Evolutionary conservation across 1,140 invertebrate species (phyloP), one percentile per base, ranked within the genome.

Genomic region (Cydia amplana): DNA sequence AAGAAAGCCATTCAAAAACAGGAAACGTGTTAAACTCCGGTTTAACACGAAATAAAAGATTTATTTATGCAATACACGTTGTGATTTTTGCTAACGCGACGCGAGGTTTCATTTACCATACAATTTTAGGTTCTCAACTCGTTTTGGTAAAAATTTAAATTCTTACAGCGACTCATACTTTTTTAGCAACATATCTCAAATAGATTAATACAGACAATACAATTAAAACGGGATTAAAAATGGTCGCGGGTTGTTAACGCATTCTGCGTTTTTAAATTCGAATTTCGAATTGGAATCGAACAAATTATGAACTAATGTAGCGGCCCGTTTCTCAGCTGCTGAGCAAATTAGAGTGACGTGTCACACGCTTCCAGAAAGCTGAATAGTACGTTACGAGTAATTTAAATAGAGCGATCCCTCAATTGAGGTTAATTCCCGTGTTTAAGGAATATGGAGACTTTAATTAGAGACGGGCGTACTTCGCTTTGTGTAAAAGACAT

Each of bases 341-440:
- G 77, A 82, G 77, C 79, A 75, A 80, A 84, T 87, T 81, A 82
- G 82, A 74, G 81, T 90, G 88, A 91, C 88, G 87, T 91, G 88
- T 87, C 88, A 85, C 87, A 87, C 79, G 79, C 85, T 91, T 91
- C 89, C 91, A 91, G 84, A 93, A 93, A 93, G 85, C 83, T 89
- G 89, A 87, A 88, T 89, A 89, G 86, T 86, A 82, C 81, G 82
- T 86, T 81, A 78, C 81, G 82, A 85, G 87, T 92, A 87, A 92
- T 91, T 92, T 92, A 91, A 91, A 93, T 93, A 93, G 89, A 91
- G 84, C 90, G 88, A 87, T 90, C 89, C 88, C 85, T 91, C 91
- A 92, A 92, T 93, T 93, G 89, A 84, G 91, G 91, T 93, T 93
- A 93, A 93, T 93, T 93, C 90, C 74, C 83, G 83, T 88, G 87